Conservation (phyloP, 2,113 vertebrate species). For the Myanophis thanlyinensis region DNA sequence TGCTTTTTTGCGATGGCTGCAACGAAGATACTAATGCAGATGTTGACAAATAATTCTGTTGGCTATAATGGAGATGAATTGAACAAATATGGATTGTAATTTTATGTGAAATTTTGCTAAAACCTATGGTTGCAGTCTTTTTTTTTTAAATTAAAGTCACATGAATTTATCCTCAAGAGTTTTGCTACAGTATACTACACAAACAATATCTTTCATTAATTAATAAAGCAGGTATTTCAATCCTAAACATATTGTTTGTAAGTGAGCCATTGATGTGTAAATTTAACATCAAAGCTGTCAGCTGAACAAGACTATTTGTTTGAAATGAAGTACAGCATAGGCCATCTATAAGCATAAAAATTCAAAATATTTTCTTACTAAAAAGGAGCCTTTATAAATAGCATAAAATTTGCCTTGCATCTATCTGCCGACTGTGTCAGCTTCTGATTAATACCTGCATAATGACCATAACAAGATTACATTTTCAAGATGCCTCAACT, state of each 20-base stretch:
- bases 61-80: neutral
- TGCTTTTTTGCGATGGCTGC: neutral
- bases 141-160: neutral
- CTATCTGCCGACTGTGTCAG: neutral
- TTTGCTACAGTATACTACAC: neutral
- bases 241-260: neutral
- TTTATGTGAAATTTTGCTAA: neutral
- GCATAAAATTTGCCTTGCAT: slow-evolving; percentile 16
- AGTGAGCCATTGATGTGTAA: neutral
- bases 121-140: neutral
- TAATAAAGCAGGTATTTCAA: neutral
- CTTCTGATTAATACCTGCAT: slow-evolving; percentile 17
- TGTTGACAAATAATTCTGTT: neutral
- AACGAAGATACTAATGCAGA: neutral
- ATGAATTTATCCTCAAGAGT: neutral
- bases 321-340: slow-evolving; percentile 38
- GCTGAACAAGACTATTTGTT: neutral
- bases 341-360: slow-evolving; percentile 37
- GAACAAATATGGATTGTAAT: neutral
- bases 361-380: slow-evolving; percentile 48
- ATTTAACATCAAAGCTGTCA: neutral
- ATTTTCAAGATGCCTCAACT: slow-evolving; percentile 44
- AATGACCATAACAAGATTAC: slow-evolving; percentile 29
- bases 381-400: slow-evolving; percentile 26
- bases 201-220: neutral